Conservation (phyloP, 2,113 vertebrate genomes). For the Cryptomyrus ogoouensis region DNA sequence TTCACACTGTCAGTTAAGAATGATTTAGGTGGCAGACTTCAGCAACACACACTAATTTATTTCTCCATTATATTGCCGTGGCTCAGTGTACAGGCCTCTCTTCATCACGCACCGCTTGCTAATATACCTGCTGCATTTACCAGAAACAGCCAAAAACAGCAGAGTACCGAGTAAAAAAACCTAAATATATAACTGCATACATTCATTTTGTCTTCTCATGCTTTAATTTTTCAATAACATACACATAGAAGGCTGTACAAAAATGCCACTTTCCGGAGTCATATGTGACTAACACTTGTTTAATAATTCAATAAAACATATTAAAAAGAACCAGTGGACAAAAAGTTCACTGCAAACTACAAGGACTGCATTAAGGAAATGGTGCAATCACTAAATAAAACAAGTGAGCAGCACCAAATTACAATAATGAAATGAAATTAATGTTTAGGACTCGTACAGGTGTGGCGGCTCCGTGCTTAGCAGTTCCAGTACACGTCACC, state of each 20-base stretch:
- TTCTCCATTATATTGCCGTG: not conserved
- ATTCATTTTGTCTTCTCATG: not conserved
- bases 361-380: not conserved
- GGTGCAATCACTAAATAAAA: not conserved
- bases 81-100: not conserved
- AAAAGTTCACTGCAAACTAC: not conserved
- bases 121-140: not conserved
- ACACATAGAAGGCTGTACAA: not conserved
- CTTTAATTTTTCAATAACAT: not conserved
- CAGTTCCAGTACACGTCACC: slow-evolving; percentile 42
- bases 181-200: not conserved
- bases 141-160: not conserved
- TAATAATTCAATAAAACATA: not conserved
- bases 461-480: slow-evolving; percentile 35
- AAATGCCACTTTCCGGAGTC: not conserved
- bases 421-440: not conserved
- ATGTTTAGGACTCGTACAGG: slow-evolving; percentile 33
- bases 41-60: not conserved
- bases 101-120: not conserved
- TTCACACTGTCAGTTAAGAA: not conserved
- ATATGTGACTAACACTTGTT: not conserved
- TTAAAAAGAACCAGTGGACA: not conserved
- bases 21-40: not conserved
- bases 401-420: not conserved
- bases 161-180: not conserved